Percentiles rank a stretch among this genome's conserved stretches.
phyloP scores from a whole-genome alignment of 1,140 invertebrate species.

The Andricus grossulariae region DNA sequence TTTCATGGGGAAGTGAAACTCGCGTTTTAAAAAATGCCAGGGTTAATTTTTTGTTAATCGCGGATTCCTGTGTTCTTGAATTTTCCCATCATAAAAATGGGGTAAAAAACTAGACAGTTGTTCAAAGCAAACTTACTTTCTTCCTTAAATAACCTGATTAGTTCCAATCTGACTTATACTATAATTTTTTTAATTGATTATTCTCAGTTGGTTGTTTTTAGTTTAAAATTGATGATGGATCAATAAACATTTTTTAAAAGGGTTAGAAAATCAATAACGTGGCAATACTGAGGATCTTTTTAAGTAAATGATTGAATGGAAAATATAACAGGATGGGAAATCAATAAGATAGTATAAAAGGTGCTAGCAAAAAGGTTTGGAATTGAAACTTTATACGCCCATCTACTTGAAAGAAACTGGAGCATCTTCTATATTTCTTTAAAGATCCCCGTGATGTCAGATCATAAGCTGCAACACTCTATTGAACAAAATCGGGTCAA shows the following conservation, averaged over 20 bases:
- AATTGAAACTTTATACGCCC: constrained; percentile 21
- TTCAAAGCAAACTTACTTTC: no score
- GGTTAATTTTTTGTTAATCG: background rate
- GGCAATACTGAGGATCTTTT: no score
- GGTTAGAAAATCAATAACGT: no score
- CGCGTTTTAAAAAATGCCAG: background rate
- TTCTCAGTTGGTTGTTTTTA: no score
- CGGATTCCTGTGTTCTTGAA: background rate
- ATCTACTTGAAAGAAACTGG: constrained; percentile 33
- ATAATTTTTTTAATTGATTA: no score
- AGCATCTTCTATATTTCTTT: constrained; percentile 34
- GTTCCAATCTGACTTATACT: no score
- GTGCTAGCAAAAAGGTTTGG: background rate
- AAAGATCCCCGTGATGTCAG: constrained; percentile 37
- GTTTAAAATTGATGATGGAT: no score
- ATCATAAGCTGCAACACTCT: constrained; percentile 51
- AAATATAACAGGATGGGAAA: background rate
- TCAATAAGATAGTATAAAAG: no score
- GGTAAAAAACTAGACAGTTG: no score
- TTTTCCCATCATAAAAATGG: no score
- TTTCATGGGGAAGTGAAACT: background rate
- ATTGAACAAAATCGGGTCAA: constrained; percentile 59
- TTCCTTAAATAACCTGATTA: no score
- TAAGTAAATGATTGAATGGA: constrained; percentile 23
- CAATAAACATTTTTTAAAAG: no score